A percentile compares a stretch with the other conserved stretches of the same genome.
phyloP scores from a whole-genome alignment of 2,113 vertebrate species.

The Potamarius usumacintae region DNA sequence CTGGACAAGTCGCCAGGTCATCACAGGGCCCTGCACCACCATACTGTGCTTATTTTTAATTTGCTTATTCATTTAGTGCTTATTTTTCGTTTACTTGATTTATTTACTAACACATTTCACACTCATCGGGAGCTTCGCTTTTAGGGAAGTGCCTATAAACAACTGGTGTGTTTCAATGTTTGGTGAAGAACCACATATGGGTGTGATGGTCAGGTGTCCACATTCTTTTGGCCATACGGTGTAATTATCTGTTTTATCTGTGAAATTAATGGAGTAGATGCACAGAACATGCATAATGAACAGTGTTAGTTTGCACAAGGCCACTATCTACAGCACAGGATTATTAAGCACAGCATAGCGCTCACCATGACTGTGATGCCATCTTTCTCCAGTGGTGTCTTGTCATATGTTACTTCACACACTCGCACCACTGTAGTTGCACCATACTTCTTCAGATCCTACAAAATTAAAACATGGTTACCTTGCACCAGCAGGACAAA shows the following conservation, averaged over 20 bases:
- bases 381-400: constrained; percentile 89
- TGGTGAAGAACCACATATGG: too few relatives aligned
- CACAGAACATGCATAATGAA: too few relatives aligned
- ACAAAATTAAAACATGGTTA: constrained; percentile 32
- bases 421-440: constrained; percentile 96
- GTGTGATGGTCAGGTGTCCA: too few relatives aligned
- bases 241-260: background rate
- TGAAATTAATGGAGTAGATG: background rate
- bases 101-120: too few relatives aligned
- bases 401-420: constrained; percentile 96
- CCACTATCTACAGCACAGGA: background rate
- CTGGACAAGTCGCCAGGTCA: too few relatives aligned
- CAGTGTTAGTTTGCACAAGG: background rate
- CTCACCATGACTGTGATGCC: constrained; percentile 95
- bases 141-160: too few relatives aligned
- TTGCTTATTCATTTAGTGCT: too few relatives aligned
- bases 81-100: too few relatives aligned
- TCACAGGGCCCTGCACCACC: too few relatives aligned
- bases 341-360: background rate
- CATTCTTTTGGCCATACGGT: background rate
- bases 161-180: too few relatives aligned
- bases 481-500: background rate
- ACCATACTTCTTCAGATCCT: constrained; percentile 95
- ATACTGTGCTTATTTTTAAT: too few relatives aligned
- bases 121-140: too few relatives aligned